Evolutionary conservation across 2,888 invertebrate species (phyloP), one percentile per base, ranked within the genome.

Genomic region (Myathropa florea): DNA sequence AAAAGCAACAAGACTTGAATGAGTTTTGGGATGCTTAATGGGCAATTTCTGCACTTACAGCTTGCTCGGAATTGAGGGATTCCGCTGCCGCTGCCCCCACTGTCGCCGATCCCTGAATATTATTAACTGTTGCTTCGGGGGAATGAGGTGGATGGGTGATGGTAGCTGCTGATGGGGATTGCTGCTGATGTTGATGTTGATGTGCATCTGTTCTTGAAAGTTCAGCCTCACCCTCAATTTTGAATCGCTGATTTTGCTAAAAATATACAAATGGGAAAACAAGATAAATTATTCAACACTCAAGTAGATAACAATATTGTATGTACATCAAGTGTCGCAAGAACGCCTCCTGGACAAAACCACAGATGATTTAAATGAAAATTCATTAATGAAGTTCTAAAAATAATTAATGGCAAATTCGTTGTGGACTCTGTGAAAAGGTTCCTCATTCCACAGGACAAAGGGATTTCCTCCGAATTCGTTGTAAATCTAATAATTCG

Each of bases 201-300:
- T 77, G 78, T 68, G 88, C 90, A 82, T 91, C 91, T 73, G 79
- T 84, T 89, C 91, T 91, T 81, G 90, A 87, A 88, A 90, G 90
- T 82, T 91, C 91, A 83, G 90, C 87, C 63, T 92, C 92, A 36
- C 91, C 90, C 81, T 92, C 91, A 26, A 90, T 89, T 90, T 92
- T 92, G 88, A 92, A 90, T 83, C 91, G 91, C 89, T 92, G 92
- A 89, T 91, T 92, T 92, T 92, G 90, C 85, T 90, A 88, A 60
- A 85, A 85, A 63, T 53, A 72, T 28, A 84, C 9, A 75, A 60
- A 46, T 14, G 36, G 18, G 28, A 2, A 28, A 3, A 36, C 12
- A 36, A 23, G 2, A 63, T n/a, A 65, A 71, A 18, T 36, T 23
- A 9, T 23, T 57, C 21, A n/a, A 0, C 12, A 24, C 10, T 24